phyloP scores from a whole-genome alignment of 2,113 vertebrate genomes.

The Anthoscopus minutus region DNA sequence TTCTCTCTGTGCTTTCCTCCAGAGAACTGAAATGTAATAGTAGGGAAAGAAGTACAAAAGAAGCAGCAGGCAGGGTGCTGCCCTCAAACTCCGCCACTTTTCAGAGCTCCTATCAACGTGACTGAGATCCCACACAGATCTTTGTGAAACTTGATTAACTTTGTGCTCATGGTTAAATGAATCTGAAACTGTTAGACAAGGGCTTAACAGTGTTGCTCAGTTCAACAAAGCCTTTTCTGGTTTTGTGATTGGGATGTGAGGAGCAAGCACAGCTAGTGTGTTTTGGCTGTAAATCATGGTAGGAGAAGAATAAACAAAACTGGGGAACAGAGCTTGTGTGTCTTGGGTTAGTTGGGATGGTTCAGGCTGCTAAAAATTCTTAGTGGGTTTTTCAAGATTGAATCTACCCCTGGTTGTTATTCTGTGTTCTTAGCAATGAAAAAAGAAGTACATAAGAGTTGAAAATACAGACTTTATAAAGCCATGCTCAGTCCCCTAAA shows the following conservation, averaged over 20 bases:
- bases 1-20: neutral
- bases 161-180: neutral
- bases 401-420: conserved; percentile 60
- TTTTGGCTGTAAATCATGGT: conserved; percentile 37
- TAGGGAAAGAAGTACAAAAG: neutral
- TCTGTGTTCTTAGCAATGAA: conserved; percentile 43
- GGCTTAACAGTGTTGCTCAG: neutral
- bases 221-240: neutral
- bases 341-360: conserved; percentile 40
- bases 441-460: conserved; percentile 34
- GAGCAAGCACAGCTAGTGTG: conserved; percentile 8
- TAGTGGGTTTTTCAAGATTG: conserved; percentile 69
- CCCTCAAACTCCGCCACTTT: neutral
- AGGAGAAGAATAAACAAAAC: conserved; percentile 21
- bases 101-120: neutral
- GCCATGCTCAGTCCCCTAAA: conserved; percentile 9
- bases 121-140: neutral
- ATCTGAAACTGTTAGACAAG: neutral
- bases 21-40: neutral
- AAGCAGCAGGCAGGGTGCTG: neutral
- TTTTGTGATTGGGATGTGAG: conserved; percentile 28
- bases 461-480: conserved; percentile 36
- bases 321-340: neutral
- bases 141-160: conserved; percentile 8
- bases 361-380: conserved; percentile 56